Conservation (phyloP, 2,888 invertebrate species). For the Metopia argyrocephala region DNA sequence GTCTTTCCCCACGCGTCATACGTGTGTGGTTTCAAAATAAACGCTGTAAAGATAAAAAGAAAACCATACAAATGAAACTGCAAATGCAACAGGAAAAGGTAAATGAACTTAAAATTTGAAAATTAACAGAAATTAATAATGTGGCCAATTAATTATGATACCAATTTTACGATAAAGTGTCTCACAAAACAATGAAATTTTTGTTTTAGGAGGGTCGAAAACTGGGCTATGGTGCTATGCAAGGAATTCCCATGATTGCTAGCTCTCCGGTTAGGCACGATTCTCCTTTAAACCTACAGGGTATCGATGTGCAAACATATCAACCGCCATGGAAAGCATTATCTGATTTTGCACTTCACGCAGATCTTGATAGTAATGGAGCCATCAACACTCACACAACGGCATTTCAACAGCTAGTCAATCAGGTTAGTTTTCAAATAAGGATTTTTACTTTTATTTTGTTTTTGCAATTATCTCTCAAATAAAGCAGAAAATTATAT, state of each 20-base stretch:
- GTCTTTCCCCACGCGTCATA: conserved; percentile 97
- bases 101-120: conserved; percentile 70
- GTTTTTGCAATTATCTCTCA: too few species aligned
- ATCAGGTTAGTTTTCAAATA: conserved; percentile 89
- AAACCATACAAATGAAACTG: conserved; percentile 97
- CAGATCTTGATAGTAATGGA: conserved; percentile 87
- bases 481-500: too few species aligned
- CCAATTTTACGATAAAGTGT: too few species aligned
- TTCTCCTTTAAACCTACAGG: conserved; percentile 90
- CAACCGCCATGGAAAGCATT: conserved; percentile 99
- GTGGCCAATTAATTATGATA: too few species aligned
- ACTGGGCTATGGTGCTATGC: conserved; percentile 95
- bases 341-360: conserved; percentile 96
- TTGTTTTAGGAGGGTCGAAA: conserved; percentile 85
- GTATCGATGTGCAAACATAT: conserved; percentile 92
- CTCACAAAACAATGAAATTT: neutral
- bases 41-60: conserved; percentile 98
- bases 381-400: conserved; percentile 92
- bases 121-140: neutral
- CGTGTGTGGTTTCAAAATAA: conserved; percentile 99
- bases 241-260: conserved; percentile 98
- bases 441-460: too few species aligned
- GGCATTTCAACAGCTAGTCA: conserved; percentile 97
- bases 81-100: conserved; percentile 99
- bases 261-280: conserved; percentile 95